Percentiles rank a stretch among this genome's conserved stretches.
Conservation (phyloP, 2,888 invertebrate genomes). For the Plagiodera versicolora region DNA sequence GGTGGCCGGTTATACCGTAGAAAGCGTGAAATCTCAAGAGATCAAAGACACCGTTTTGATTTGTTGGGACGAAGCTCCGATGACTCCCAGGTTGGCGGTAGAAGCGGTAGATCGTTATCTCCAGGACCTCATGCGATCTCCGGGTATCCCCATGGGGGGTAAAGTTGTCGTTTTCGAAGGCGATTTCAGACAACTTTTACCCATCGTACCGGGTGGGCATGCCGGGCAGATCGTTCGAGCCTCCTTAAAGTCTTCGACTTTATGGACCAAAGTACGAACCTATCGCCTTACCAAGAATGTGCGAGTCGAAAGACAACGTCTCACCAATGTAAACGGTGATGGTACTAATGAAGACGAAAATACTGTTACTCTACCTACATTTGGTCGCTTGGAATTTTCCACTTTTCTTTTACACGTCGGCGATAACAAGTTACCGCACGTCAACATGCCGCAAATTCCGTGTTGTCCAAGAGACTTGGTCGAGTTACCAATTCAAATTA, state of each 20-base stretch:
- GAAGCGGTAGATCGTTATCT: no score
- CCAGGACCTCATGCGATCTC: constrained; percentile 10
- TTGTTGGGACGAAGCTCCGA: constrained; percentile 29
- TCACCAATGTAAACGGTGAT: no score
- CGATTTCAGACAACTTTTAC: constrained; percentile 34
- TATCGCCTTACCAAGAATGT: background rate
- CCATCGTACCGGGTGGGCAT: constrained; percentile 21
- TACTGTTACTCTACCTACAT: no score
- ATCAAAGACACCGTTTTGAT: background rate
- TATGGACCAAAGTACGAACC: background rate
- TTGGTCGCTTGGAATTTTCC: no score
- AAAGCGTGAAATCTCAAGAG: background rate
- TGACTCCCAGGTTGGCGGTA: constrained; percentile 22
- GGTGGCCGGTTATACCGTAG: background rate
- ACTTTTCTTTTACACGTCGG: no score
- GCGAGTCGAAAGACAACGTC: no score
- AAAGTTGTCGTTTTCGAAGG: constrained; percentile 31
- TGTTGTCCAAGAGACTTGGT: no score
- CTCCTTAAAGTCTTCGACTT: background rate
- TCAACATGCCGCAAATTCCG: no score
- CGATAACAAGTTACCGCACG: no score
- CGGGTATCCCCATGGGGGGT: constrained; percentile 18
- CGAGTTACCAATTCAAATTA: no score
- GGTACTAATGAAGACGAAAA: no score
- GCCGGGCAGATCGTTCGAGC: background rate